Evolutionary conservation across 1,140 invertebrate genomes (phyloP).

Genomic region (Nephila pilipes): DNA sequence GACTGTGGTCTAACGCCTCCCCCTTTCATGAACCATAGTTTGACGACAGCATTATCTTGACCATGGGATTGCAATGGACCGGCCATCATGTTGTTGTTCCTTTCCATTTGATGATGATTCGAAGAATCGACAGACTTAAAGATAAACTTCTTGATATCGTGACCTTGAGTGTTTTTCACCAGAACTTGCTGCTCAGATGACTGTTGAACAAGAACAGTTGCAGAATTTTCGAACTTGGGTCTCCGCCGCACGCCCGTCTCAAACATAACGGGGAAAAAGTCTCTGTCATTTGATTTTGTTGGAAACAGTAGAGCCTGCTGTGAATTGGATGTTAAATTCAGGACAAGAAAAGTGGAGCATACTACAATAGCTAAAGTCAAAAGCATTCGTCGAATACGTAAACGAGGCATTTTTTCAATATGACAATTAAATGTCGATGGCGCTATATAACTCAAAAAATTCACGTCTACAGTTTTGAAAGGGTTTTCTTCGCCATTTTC

Average conservation of each 20-base stretch:
- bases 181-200: background rate
- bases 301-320: conserved; percentile 60
- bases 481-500: background rate
- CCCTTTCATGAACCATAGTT: conserved; percentile 79
- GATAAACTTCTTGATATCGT: conserved; percentile 5
- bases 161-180: background rate
- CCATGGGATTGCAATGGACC: background rate
- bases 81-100: conserved; percentile 65
- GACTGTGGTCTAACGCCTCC: conserved; percentile 77
- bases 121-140: background rate
- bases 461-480: background rate
- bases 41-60: background rate
- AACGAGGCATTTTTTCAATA: conserved; percentile 60
- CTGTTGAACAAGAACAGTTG: background rate
- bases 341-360: conserved; percentile 25
- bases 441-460: background rate
- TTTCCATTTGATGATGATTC: conserved; percentile 71
- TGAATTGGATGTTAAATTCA: conserved; percentile 69
- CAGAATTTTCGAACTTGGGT: conserved; percentile 69
- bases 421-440: background rate
- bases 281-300: conserved; percentile 5
- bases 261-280: conserved; percentile 8
- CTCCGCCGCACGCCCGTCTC: conserved; percentile 24
- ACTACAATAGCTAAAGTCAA: conserved; percentile 53
- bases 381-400: conserved; percentile 69